Base-by-base conservation (phyloP, 2,888 invertebrate genomes). In the Cerastis rubricosa region DNA sequence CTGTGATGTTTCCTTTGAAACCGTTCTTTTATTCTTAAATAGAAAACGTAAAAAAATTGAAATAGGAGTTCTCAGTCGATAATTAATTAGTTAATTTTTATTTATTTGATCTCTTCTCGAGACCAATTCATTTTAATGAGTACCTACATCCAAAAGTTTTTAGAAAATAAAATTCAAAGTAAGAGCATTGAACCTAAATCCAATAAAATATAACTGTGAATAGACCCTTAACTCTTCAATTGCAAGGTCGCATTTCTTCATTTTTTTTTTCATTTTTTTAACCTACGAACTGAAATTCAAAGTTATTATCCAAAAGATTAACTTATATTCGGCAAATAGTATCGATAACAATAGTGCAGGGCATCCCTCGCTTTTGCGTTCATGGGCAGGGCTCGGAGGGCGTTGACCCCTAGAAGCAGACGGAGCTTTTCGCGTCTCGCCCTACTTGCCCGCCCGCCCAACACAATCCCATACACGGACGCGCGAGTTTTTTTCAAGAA, bases 361-460 rank as follows among this genome's bases (percentile, higher is more conserved):
- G 89, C 95, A 94, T 94, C 96, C 95, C 96, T 94, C 74, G 88
- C 86, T 87, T 88, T 90, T 90, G 92, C 93, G 94, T 96, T 96
- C 95, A 96, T 93, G 95, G 95, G 95, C 96, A 95, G 95, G 95
- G 95, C 95, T 93, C 90, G 80, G 85, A 92, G 96, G 95, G 91
- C 96, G 92, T 92, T 95, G 96, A 96, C 95, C 96, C 92, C 92
- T 89, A 89, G 89, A 89, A 86, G 92, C 94, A 95, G 95, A 94
- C 96, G 95, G 84, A 93, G 95, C 94, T 94, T 95, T 94, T 94
- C 94, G 94, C 95, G 93, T 95, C 94, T 94, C 96, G 95, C 95
- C 96, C 96, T 95, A 95, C 92, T 94, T 94, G 94, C 93, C 84
- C 91, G 91, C 93, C 95, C 94, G 95, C 93, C 94, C 93, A 83